Percentiles rank a stretch among this genome's conserved stretches.
Conservation (phyloP, 2,113 vertebrate genomes). For the Austrofundulus limnaeus region DNA sequence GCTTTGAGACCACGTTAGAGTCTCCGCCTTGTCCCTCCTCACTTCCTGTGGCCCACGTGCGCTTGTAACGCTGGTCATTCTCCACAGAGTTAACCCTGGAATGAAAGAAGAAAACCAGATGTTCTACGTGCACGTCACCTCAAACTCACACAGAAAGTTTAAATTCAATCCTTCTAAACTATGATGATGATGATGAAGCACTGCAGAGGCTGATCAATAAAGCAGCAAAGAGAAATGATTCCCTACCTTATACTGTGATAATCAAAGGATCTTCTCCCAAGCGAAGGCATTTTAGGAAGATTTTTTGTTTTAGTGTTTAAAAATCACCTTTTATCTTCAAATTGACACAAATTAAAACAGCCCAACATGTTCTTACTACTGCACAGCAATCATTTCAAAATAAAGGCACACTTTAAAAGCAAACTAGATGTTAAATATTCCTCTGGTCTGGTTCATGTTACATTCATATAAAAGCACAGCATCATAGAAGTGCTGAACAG, state of each 20-base stretch:
- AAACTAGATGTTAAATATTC: not conserved
- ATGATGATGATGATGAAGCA: no score
- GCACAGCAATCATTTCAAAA: not conserved
- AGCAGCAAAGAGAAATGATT: not conserved
- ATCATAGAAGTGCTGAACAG: not conserved
- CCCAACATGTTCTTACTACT: not conserved
- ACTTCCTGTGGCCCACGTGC: conserved; percentile 82
- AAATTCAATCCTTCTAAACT: no score
- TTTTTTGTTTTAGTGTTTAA: conserved; percentile 47
- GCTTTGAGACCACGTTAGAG: conserved; percentile 80
- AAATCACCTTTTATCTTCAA: conserved; percentile 10
- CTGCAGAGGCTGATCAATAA: not conserved
- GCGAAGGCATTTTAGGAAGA: conserved; percentile 65
- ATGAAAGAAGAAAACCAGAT: not conserved
- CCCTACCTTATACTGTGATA: conserved; percentile 67
- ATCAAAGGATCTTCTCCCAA: conserved; percentile 61
- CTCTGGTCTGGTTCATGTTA: not conserved
- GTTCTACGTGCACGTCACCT: not conserved
- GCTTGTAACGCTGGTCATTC: conserved; percentile 84
- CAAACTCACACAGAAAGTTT: not conserved
- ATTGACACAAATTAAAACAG: not conserved
- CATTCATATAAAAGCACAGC: not conserved
- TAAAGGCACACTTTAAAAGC: conserved; percentile 1
- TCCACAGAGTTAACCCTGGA: conserved; percentile 88
- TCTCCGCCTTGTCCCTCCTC: conserved; percentile 56